Evolutionary conservation across 2,797 vertebrate genomes (phyloP).

Genomic region (Phataginus tetradactyla): DNA sequence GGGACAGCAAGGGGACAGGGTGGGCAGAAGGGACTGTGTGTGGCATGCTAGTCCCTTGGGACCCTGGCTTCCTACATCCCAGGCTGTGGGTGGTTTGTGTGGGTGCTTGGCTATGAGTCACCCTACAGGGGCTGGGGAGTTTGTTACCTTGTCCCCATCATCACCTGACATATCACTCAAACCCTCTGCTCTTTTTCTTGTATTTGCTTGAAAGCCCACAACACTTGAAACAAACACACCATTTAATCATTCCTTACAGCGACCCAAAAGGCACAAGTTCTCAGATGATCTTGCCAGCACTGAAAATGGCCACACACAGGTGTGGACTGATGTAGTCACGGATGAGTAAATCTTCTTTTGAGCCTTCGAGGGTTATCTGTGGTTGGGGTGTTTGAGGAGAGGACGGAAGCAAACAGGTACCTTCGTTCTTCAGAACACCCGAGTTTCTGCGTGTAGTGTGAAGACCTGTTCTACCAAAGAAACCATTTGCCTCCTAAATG

Average conservation of each 20-base stretch:
- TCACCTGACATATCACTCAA: background rate
- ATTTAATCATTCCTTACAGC: background rate
- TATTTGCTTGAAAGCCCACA: background rate
- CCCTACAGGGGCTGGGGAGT: background rate
- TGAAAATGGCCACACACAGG: background rate
- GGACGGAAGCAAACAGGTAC: background rate
- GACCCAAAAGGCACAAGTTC: background rate
- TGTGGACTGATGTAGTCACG: rapidly evolving
- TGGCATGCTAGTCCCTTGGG: rapidly evolving
- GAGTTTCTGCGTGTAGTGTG: background rate
- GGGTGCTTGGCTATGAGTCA: background rate
- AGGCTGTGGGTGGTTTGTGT: rapidly evolving
- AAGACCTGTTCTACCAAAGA: background rate
- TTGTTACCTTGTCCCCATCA: no score
- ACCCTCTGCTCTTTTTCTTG: background rate
- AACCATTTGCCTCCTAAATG: background rate
- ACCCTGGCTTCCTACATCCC: no score
- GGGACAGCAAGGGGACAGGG: no score
- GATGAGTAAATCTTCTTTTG: background rate
- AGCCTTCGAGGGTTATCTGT: background rate
- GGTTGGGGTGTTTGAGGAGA: background rate
- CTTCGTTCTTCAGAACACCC: background rate
- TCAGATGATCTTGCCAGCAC: background rate
- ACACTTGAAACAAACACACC: background rate
- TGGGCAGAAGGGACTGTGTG: no score